phyloP scores from a whole-genome alignment of 2,888 invertebrate species.

The Drosophila meridiana region DNA sequence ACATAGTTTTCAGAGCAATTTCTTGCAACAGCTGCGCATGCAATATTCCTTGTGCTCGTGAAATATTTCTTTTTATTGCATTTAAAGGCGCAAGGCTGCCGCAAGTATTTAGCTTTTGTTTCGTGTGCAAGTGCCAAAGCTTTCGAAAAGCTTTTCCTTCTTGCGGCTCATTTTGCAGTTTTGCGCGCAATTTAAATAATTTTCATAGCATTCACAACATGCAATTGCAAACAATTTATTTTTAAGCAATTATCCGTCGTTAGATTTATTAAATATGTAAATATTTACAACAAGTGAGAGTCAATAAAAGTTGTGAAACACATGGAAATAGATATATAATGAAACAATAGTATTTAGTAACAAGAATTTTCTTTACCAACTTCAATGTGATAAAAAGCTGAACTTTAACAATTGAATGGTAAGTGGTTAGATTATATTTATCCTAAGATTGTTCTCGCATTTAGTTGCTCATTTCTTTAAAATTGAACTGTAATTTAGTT shows the following conservation, averaged over 20 bases:
- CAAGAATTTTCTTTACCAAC: not conserved
- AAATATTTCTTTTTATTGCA: conserved; percentile 12
- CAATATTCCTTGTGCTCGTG: not conserved
- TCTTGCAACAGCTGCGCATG: conserved; percentile 10
- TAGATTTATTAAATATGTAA: not conserved
- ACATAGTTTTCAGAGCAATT: not conserved
- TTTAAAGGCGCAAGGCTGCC: conserved; percentile 41
- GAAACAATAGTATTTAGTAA: not conserved
- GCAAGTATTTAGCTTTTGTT: conserved; percentile 48
- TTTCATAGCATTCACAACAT: conserved; percentile 1
- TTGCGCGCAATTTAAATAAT: conserved; percentile 37
- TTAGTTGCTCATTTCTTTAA: too few species aligned
- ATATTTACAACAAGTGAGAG: not conserved
- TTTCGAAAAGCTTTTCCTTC: conserved; percentile 37
- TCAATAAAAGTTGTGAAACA: not conserved
- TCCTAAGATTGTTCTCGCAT: too few species aligned
- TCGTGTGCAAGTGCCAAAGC: conserved; percentile 45
- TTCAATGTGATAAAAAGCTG: conserved; percentile 20
- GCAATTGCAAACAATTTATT: not conserved
- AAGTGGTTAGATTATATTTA: too few species aligned
- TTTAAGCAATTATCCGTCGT: conserved; percentile 24
- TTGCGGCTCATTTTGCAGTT: conserved; percentile 30
- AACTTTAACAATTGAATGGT: conserved; percentile 18
- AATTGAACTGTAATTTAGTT: too few species aligned
- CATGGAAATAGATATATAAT: too few species aligned